These are phyloP conservation scores for Planococcus citri DNA, from an alignment of 1,140 invertebrate genomes.

Conservation along the genomic window DNA sequence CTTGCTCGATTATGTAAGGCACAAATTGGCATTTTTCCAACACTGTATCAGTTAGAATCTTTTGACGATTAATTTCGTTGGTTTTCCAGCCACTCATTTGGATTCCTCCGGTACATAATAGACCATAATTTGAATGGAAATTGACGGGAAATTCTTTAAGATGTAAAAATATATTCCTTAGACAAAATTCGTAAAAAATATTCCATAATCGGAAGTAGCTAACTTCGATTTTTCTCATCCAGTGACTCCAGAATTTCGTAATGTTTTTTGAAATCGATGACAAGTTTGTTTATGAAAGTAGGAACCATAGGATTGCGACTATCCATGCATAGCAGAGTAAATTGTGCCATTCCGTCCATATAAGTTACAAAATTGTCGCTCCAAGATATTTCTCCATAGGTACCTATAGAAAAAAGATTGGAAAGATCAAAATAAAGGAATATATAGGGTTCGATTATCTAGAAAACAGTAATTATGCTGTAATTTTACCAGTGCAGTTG, in stretches of 20 bases:
- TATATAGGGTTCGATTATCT: too few relatives aligned
- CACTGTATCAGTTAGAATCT: neutral
- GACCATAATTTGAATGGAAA: neutral
- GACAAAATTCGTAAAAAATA: too few relatives aligned
- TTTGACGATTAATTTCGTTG: neutral
- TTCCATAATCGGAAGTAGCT: too few relatives aligned
- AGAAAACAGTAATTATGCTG: too few relatives aligned
- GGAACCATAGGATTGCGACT: neutral
- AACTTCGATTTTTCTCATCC: too few relatives aligned
- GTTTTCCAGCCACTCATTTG: neutral
- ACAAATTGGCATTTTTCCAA: neutral
- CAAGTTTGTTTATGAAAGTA: neutral
- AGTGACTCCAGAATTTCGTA: neutral
- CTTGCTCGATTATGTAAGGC: neutral
- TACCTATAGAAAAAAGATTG: too few relatives aligned
- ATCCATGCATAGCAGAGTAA: neutral
- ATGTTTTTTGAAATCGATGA: neutral
- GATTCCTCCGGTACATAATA: neutral
- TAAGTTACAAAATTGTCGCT: conserved; percentile 78
- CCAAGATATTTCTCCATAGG: conserved; percentile 48
- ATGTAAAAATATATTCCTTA: too few relatives aligned
- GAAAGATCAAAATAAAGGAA: too few relatives aligned
- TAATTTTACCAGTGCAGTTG: conserved; percentile 37
- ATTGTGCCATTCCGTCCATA: conserved; percentile 84
- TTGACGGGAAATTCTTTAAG: neutral